phyloP scores from a whole-genome alignment of 1,140 invertebrate species.

The Penaeus chinensis region DNA sequence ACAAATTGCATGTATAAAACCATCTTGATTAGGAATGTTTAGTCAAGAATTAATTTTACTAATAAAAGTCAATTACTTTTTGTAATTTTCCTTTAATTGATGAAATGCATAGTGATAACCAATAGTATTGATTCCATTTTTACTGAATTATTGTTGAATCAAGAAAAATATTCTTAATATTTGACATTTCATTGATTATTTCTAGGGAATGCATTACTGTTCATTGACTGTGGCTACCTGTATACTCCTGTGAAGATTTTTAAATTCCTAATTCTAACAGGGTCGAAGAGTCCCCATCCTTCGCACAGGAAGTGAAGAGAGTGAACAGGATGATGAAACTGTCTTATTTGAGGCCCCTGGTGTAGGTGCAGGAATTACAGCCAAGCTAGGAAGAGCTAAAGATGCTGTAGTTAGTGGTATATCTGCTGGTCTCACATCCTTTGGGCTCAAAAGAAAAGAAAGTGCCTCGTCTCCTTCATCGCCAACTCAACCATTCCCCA shows the following conservation, averaged over 20 bases:
- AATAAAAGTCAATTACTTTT: no score
- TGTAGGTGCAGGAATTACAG: constrained; percentile 45
- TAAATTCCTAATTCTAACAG: background rate
- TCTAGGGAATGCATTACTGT: background rate
- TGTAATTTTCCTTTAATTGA: no score
- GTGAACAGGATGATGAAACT: constrained; percentile 49
- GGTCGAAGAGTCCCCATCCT: constrained; percentile 51
- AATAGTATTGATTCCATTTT: no score
- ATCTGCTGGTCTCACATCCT: constrained; percentile 47
- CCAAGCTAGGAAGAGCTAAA: constrained; percentile 48
- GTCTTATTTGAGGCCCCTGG: constrained; percentile 49
- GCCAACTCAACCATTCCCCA: constrained; percentile 24
- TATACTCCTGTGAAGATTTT: background rate
- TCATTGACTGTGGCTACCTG: background rate
- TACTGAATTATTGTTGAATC: no score
- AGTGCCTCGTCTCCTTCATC: constrained; percentile 44
- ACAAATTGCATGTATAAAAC: background rate
- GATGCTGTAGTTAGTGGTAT: constrained; percentile 54
- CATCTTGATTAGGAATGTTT: background rate
- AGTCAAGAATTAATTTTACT: background rate
- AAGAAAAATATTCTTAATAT: background rate
- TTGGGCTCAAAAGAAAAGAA: constrained; percentile 44
- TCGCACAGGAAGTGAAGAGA: constrained; percentile 52
- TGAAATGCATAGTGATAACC: no score
- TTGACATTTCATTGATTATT: background rate